These are phyloP conservation scores for Glyphotaelius pellucidus DNA, from an alignment of 2,888 invertebrate species.

Conservation along the genomic window DNA sequence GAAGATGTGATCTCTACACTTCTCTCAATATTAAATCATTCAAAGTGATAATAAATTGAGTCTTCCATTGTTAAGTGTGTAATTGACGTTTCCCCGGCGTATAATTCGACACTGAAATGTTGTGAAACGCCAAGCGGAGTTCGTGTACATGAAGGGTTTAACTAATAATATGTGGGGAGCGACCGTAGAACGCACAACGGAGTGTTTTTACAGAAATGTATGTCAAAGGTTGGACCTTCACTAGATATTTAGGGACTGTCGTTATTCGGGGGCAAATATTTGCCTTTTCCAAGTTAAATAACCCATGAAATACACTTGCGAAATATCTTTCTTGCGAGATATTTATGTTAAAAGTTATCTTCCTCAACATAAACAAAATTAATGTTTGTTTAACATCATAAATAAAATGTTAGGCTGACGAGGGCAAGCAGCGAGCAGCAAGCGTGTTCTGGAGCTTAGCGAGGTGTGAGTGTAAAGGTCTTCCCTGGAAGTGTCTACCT, in stretches of 20 bases:
- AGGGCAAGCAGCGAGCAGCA: conserved; percentile 28
- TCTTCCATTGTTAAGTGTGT: conserved; percentile 40
- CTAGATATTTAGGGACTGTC: conserved; percentile 46
- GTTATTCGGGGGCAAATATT: conserved; percentile 46
- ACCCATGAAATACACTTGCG: conserved; percentile 43
- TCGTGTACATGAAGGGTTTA: background rate
- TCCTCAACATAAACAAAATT: conserved; percentile 33
- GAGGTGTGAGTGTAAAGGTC: background rate
- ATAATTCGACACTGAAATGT: conserved; percentile 41
- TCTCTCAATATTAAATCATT: conserved; percentile 43
- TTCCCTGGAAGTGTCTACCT: background rate
- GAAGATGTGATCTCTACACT: conserved; percentile 39
- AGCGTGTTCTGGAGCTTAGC: background rate
- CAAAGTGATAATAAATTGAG: conserved; percentile 48
- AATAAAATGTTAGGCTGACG: conserved; percentile 44
- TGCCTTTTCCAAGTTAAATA: conserved; percentile 46
- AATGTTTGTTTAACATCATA: conserved; percentile 30
- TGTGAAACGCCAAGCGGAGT: background rate
- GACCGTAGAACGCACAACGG: background rate
- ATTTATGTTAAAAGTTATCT: conserved; percentile 48
- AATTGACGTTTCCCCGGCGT: conserved; percentile 52
- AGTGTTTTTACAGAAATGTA: conserved; percentile 36
- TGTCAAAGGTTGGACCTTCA: conserved; percentile 37
- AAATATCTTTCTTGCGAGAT: conserved; percentile 44
- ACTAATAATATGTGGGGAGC: background rate